Base-by-base conservation (phyloP, 2,113 vertebrate species). In the Saguinus midas region DNA sequence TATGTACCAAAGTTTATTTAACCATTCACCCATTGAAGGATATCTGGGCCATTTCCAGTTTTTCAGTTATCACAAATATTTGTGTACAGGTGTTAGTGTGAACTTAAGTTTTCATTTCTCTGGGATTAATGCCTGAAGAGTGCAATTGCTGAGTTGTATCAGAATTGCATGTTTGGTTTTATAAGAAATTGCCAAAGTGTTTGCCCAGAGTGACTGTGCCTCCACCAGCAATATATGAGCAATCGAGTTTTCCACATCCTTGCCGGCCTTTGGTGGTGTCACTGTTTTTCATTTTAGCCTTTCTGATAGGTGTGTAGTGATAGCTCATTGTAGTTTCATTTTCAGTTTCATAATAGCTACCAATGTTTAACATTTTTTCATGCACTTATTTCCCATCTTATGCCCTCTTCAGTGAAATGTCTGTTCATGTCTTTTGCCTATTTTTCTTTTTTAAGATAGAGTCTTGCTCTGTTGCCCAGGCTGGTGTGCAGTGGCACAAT, bases 361-460 rank as follows among this genome's bases (percentile, higher is more conserved):
- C 68, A 76, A 75, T 87, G 21, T 73, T 90, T 43, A 87, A 37
- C 20, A 90, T 76, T 61, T 95, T 92, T 92, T 96, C 37, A 52
- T 82, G 45, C 64, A 35, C 57, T 93, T 78, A 37, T 80, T 96
- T 83, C 64, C 35, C 29, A 81, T 81, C 23, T 85, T 66, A 2
- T 81, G 32, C 87, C 40, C 48, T 88, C 35, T 40, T 94, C 6
- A 29, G 20, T 84, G 40, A 80, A 90, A 50, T 75, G 37, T 76
- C 37, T 73, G 12, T 61, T 90, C 8, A 5, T 83, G 35, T 82
- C 3, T 95, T 96, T 92, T 84, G 21, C 48, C 13, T 68, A 29
- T 90, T 93, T 64, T 32, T 64, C 61, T 14, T 29, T 64, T 64
- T 64, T 64, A 29, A 64, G 61, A 64, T 13, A 64, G 12, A 2